Base-by-base conservation (phyloP, 2,888 invertebrate genomes). In the Andricus quercusramuli region DNA sequence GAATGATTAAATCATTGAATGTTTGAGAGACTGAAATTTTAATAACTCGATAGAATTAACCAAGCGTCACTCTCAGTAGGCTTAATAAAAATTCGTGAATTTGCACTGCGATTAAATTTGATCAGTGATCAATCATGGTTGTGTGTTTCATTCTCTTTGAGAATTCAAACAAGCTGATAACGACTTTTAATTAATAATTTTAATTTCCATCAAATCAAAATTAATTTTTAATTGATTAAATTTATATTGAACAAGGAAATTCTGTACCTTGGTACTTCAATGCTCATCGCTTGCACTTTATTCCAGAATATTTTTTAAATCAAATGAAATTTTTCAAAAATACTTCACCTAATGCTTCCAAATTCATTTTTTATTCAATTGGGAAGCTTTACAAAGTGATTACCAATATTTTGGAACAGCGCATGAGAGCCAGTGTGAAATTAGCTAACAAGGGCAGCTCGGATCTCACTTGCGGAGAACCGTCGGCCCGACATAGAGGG, bases 261-360 rank as follows among this genome's bases (percentile, higher is more conserved):
- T 25, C 6, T 2, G 6, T 32, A 6, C 32, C 32, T 32, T 32
- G 0, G 0, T 8, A 32, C 6, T 32, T 6, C 6, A 8, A 32
- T 32, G 32, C 32, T 32, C 32, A 32, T 32, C 32, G 32, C 70
- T 51, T 56, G 51, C 51, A 56, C 13, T 5, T 70, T n/a, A 51
- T 51, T 51, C 51, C 13, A 29, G 25, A 70, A 51, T 70, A 51
- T 32, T 70, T 56, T 32, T 32, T 32, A 70, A 70, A n/a, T 70
- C 66, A 74, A 83, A 80, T 85, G 83, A 67, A 68, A 41, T 8
- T 32, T 32, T 32, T 32, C 0, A 6, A 6, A 32, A 6, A 32
- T 6, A 6, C 0, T 32, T 2, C 6, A 3, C 32, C 6, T 0
- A 44, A 13, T 44, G 44, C 44, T 44, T 13, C 15, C 3, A 13